Percentiles rank a stretch among this genome's conserved stretches.
These are phyloP conservation scores for Oryzaephilus surinamensis DNA, from an alignment of 1,140 invertebrate genomes.

Conservation along the genomic window DNA sequence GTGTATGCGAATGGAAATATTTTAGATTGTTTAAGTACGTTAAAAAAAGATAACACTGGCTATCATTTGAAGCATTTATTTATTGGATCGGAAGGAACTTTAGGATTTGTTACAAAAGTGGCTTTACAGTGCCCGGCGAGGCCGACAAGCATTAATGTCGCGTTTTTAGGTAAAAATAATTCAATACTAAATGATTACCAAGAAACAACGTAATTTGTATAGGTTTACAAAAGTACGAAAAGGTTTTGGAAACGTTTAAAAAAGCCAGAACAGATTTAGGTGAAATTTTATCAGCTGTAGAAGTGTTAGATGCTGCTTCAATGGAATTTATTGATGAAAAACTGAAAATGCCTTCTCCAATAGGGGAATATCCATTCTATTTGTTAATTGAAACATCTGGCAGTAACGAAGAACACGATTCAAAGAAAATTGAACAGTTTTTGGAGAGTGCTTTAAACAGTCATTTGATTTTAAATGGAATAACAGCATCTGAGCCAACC, in stretches of 20 bases:
- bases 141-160: constrained; percentile 68
- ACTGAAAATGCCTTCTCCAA: constrained; percentile 52
- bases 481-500: constrained; percentile 61
- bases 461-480: constrained; percentile 71
- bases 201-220: too few relatives aligned
- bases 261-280: constrained; percentile 61
- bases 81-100: constrained; percentile 93
- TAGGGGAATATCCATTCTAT: constrained; percentile 68
- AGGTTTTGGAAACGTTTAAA: constrained; percentile 64
- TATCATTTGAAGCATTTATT: constrained; percentile 95
- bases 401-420: constrained; percentile 69
- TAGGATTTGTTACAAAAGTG: constrained; percentile 90
- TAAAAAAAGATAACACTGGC: constrained; percentile 97
- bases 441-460: constrained; percentile 63
- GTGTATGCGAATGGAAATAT: constrained; percentile 83
- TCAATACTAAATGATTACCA: too few relatives aligned
- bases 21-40: constrained; percentile 68
- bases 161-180: too few relatives aligned
- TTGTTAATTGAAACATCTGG: constrained; percentile 85
- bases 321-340: constrained; percentile 48
- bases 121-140: constrained; percentile 76
- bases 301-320: constrained; percentile 72
- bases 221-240: constrained; percentile 61
- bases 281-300: constrained; percentile 88
- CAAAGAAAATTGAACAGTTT: constrained; percentile 74